Base-by-base conservation (phyloP, 1,140 invertebrate genomes). In the Dendroctonus valens region DNA sequence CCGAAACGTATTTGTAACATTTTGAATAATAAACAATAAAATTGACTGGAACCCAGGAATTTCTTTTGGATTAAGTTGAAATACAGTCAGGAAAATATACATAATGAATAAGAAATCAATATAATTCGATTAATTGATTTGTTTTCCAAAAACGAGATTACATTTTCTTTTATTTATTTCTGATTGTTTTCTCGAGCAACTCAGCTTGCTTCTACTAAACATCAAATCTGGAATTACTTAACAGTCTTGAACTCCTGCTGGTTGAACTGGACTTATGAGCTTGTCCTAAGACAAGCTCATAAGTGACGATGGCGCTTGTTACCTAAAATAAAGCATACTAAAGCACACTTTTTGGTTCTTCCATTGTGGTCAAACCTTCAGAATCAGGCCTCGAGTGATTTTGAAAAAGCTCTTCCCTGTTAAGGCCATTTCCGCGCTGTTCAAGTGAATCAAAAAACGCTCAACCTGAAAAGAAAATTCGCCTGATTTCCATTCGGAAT, bases 271-370 rank as follows among this genome's bases (percentile, higher is more conserved):
- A 88, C 80, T n/a, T n/a, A n/a, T n/a, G n/a, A n/a, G n/a, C n/a
- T n/a, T n/a, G n/a, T n/a, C n/a, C n/a, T 41, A 88, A 76, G 49
- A 89, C 85, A 2, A 89, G 76, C 74, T 88, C 87, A 69, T 89
- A 89, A 6, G 87, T 88, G 2, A 88, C 84, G 55, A 89, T 87
- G 5, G 87, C 87, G 53, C 86, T 86, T 42, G 86, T 86, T n/a
- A 88, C 83, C 87, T 89, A 72, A 11, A 51, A 51, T 8, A 14
- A 11, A 11, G 12, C 44, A 11, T 81, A 55, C 9, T 60, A 15
- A 51, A 15, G 6, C 15, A 7, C n/a, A 50, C 8, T 41, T 48
- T 48, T 11, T 48, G 8, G 4, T 12, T 7, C 38, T n/a, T 41
- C n/a, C 5, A 7, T 58, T 1, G 2, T 40, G 1, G n/a, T 3